Percentiles rank a stretch among this genome's conserved stretches.
Conservation (phyloP, 1,140 invertebrate species). For the Achatina immaculata region DNA sequence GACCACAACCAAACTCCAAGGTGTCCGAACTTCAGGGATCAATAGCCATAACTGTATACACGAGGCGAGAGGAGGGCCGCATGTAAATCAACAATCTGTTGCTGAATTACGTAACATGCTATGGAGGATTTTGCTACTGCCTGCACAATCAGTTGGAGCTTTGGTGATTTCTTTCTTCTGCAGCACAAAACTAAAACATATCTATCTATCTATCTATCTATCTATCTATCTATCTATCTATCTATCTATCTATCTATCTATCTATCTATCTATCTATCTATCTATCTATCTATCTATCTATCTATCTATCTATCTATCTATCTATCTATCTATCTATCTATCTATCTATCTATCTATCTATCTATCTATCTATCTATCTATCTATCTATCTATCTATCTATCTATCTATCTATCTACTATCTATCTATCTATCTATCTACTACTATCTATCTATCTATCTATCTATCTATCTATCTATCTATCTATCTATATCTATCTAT, state of each 20-base stretch:
- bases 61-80: too few relatives aligned
- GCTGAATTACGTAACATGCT: too few relatives aligned
- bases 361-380: slow-evolving; percentile 2
- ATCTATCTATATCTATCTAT: neutral
- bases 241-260: slow-evolving; percentile 2
- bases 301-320: slow-evolving; percentile 2
- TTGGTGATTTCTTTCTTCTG: too few relatives aligned
- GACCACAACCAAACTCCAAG: too few relatives aligned
- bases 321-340: neutral
- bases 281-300: neutral
- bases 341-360: neutral
- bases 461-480: neutral
- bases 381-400: neutral
- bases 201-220: too few relatives aligned
- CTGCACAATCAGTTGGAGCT: too few relatives aligned
- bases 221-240: too few relatives aligned
- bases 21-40: too few relatives aligned
- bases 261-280: neutral
- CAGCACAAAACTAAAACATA: too few relatives aligned
- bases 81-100: too few relatives aligned
- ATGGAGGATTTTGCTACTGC: too few relatives aligned
- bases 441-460: neutral
- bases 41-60: too few relatives aligned
- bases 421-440: neutral
- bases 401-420: neutral